Evolutionary conservation across 2,888 invertebrate species (phyloP), one percentile per base, ranked within the genome.

Genomic region (Drepana falcataria): DNA sequence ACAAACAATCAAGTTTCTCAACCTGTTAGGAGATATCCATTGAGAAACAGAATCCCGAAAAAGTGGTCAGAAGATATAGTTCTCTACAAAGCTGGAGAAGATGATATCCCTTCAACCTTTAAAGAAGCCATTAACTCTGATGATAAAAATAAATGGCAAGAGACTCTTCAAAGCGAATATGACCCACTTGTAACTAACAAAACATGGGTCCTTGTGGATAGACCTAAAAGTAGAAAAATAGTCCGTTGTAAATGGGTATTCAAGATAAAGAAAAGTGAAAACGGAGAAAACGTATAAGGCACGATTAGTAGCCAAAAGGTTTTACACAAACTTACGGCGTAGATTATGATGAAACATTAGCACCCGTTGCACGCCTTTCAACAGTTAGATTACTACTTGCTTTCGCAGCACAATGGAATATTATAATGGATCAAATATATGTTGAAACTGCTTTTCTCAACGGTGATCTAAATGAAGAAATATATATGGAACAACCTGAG

Each of bases 391-490:
- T 35, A 9, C 7, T 53, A n/a, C 34, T 53, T 34, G 49, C 49
- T 35, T 33, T 48, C 35, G 48, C 55, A 41, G 51, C 48, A 21
- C 33, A 51, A 40, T 9, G 37, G 35, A 51, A 35, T 3, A 33
- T 56, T 3, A 41, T 41, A n/a, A 7, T 56, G 2, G 37, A 47
- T 47, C 51, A 53, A 6, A 37, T 53, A 37, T 53, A 56, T 37
- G 53, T 53, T 2, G 48, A 37, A 35, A 56, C 53, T 5, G 55
- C 53, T 2, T 55, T 53, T 40, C 48, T 55, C n/a, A 53, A 55
- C 41, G 55, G 55, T 1, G 34, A 37, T 4, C 35, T 56, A 34
- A 48, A 53, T 2, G 48, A 56, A 48, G 35, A 48, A 3, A 41
- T 52, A 3, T 52, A 40, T 35, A 53, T 53, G 55, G 37, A 44